Base-by-base conservation (phyloP, 2,888 invertebrate species). In the Orchesellides sinensis region DNA sequence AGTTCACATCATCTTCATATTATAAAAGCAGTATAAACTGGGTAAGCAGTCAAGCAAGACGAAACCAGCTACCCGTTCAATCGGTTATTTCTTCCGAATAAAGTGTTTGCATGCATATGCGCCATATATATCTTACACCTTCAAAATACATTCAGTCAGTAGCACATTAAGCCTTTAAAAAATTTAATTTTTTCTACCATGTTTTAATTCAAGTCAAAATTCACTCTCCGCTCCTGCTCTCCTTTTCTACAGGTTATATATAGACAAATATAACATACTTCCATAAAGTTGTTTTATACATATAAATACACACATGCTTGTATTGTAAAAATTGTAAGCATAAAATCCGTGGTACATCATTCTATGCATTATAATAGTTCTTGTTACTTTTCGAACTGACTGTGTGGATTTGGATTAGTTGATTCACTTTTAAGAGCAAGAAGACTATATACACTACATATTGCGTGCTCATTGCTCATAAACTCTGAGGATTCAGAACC, bases 31-130 rank as follows among this genome's bases (percentile, higher is more conserved):
- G n/a, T n/a, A n/a, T n/a, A n/a, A n/a, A n/a, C 59, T 29, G 17
- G 14, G 29, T 17, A 59, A 29, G 29, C 27, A 59, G n/a, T 17
- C 17, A 59, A 29, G 23, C 27, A 32, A 59, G 59, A 17, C 27
- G 59, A 59, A 40, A 59, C 29, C 59, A 59, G 59, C 54, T 59
- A 59, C 2, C 29, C 59, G 59, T 59, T 59, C 59, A 59, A 29
- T 59, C 27, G 29, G 32, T 32, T 59, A 29, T 29, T 59, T 29
- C 29, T 0, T 59, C 17, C 49, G 19, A 49, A 49, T 2, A 2
- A 49, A n/a, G 49, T 21, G 19, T 19, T 21, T n/a, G n/a, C n/a
- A n/a, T n/a, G n/a, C n/a, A n/a, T n/a, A n/a, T n/a, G n/a, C n/a
- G n/a, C n/a, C n/a, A n/a, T n/a, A n/a, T n/a, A n/a, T n/a, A 49